Conservation (phyloP, 2,888 invertebrate genomes). For the Athetis lepigone region DNA sequence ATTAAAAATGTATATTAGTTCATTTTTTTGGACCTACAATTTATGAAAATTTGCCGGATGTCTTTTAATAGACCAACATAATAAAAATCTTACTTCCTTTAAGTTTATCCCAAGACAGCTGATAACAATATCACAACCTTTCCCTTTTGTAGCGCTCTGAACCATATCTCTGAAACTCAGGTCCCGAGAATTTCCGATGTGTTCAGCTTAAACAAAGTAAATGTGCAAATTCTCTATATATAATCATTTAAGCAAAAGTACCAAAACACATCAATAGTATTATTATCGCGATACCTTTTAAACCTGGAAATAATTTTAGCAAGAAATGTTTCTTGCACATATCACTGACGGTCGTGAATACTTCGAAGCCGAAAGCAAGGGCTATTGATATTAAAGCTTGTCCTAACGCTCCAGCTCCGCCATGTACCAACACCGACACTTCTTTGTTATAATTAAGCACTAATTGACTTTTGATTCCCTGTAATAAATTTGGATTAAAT, state of each 20-base stretch:
- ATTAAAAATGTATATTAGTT: too few relatives aligned
- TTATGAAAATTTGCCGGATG: too few relatives aligned
- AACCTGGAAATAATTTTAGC: conserved; percentile 66
- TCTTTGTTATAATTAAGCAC: not conserved
- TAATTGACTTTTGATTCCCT: conserved; percentile 20
- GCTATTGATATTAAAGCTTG: conserved; percentile 72
- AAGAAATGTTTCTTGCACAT: conserved; percentile 69
- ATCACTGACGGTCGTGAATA: conserved; percentile 74
- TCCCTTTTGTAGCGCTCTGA: conserved; percentile 39
- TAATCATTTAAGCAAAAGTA: not conserved
- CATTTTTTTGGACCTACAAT: too few relatives aligned
- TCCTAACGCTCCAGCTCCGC: conserved; percentile 61
- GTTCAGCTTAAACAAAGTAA: conserved; percentile 67
- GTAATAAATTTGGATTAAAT: conserved; percentile 8
- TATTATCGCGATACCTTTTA: conserved; percentile 37
- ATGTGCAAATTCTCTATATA: not conserved
- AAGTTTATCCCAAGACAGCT: conserved; percentile 68
- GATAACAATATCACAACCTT: conserved; percentile 72
- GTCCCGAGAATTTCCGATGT: conserved; percentile 77
- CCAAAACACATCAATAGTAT: not conserved
- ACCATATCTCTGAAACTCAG: conserved; percentile 63
- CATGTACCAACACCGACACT: conserved; percentile 37
- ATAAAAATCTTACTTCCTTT: conserved; percentile 70
- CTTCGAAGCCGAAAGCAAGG: conserved; percentile 58
- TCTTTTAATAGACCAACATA: too few relatives aligned